Conservation (phyloP, 2,888 invertebrate species). For the Limenitis camilla region DNA sequence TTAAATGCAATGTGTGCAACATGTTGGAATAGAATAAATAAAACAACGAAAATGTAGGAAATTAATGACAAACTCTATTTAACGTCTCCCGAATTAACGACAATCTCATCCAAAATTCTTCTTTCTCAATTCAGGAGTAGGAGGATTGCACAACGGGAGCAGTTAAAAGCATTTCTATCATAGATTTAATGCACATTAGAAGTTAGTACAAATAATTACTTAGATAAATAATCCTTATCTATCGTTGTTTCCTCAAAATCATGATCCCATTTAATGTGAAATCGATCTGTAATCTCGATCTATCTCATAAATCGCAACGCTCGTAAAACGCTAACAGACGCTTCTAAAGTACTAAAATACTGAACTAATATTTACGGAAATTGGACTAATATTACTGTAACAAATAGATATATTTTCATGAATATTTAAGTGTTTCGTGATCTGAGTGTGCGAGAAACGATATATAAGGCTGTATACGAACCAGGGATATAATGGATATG, state of each 20-base stretch:
- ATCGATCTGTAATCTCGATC: constrained; percentile 9
- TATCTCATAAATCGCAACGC: constrained; percentile 8
- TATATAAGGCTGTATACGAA: background rate
- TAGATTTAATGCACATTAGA: no score
- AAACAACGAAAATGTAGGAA: no score
- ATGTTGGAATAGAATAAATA: background rate
- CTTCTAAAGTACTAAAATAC: constrained; percentile 9
- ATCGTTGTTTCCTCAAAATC: background rate
- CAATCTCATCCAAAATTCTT: no score
- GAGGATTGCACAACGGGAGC: no score
- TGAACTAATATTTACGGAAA: constrained; percentile 14
- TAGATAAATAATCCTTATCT: background rate
- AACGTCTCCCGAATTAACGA: no score
- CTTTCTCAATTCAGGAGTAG: no score
- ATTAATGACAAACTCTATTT: no score
- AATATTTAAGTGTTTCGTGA: constrained; percentile 13
- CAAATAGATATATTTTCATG: constrained; percentile 11
- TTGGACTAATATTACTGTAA: constrained; percentile 8
- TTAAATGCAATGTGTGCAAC: no score
- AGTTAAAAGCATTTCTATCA: no score
- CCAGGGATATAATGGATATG: no score
- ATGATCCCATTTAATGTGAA: constrained; percentile 9
- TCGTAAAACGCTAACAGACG: constrained; percentile 14
- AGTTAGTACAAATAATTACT: background rate
- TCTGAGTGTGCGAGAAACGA: background rate